phyloP scores from a whole-genome alignment of 1,140 invertebrate genomes.

The Melanaphis sacchari region DNA sequence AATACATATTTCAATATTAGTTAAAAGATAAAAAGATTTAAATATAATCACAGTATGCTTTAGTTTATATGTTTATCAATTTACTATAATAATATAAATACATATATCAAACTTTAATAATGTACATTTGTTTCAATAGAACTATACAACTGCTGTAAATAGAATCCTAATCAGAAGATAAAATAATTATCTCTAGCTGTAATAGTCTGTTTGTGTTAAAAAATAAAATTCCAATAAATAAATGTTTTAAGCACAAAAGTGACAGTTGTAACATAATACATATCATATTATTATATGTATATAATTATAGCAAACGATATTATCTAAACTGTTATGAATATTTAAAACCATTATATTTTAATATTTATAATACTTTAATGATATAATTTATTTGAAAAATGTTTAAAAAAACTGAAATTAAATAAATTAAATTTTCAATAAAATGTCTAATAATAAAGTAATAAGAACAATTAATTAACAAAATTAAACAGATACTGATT shows the following conservation, averaged over 20 bases:
- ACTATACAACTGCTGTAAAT: neutral
- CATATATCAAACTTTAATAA: neutral
- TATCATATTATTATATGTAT: neutral
- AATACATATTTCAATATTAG: neutral
- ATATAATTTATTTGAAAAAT: neutral
- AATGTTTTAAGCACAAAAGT: neutral
- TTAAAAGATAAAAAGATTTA: neutral
- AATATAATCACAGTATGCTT: neutral
- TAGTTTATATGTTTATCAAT: neutral
- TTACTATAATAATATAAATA: neutral
- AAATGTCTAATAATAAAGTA: neutral
- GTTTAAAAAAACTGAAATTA: neutral
- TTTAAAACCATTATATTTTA: neutral
- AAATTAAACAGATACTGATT: neutral
- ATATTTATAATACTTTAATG: neutral
- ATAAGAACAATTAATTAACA: neutral
- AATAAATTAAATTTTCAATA: neutral
- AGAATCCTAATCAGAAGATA: neutral
- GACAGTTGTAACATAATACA: neutral
- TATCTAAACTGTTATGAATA: neutral
- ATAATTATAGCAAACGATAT: neutral
- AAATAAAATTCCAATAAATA: conserved; percentile 2
- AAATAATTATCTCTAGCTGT: neutral
- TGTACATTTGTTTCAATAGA: neutral
- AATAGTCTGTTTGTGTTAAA: neutral